Evolutionary conservation across 2,113 vertebrate species (phyloP).

Genomic region (Nibea coibor): DNA sequence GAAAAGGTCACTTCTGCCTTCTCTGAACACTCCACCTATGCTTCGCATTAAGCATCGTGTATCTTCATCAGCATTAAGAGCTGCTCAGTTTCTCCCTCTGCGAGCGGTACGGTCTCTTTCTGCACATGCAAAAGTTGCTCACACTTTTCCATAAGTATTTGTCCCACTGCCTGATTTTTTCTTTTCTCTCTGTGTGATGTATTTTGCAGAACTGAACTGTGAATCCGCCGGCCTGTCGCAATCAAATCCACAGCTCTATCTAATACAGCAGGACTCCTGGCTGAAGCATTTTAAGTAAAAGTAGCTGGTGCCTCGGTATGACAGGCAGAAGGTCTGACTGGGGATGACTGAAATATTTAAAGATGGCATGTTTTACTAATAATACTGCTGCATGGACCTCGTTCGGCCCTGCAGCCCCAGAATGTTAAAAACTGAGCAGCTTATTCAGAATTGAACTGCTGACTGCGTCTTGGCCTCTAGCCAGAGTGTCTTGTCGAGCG

Average conservation of each 20-base stretch:
- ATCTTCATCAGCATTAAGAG: not conserved
- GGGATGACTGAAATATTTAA: conserved; percentile 57
- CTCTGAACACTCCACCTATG: not conserved
- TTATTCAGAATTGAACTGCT: conserved; percentile 47
- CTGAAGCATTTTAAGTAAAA: conserved; percentile 16
- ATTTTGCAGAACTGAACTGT: conserved; percentile 44
- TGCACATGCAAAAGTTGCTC: not conserved
- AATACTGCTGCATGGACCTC: not conserved
- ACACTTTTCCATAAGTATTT: not conserved
- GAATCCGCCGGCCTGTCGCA: conserved; percentile 13
- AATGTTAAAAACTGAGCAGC: conserved; percentile 41
- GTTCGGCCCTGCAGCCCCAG: conserved; percentile 17
- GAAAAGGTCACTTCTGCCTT: not conserved
- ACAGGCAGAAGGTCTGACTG: conserved; percentile 7
- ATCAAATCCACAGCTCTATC: conserved; percentile 21
- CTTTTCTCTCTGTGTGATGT: not conserved
- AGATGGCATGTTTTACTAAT: conserved; percentile 51
- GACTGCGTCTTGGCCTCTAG: conserved; percentile 44
- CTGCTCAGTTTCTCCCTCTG: not conserved
- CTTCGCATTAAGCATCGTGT: not conserved
- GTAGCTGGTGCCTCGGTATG: not conserved
- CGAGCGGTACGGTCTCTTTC: not conserved
- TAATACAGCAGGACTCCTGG: conserved; percentile 24
- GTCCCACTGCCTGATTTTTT: not conserved
- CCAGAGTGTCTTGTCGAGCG: conserved; percentile 40